Evolutionary conservation across 2,888 invertebrate genomes (phyloP).

Genomic region (Tetragnatha montana): DNA sequence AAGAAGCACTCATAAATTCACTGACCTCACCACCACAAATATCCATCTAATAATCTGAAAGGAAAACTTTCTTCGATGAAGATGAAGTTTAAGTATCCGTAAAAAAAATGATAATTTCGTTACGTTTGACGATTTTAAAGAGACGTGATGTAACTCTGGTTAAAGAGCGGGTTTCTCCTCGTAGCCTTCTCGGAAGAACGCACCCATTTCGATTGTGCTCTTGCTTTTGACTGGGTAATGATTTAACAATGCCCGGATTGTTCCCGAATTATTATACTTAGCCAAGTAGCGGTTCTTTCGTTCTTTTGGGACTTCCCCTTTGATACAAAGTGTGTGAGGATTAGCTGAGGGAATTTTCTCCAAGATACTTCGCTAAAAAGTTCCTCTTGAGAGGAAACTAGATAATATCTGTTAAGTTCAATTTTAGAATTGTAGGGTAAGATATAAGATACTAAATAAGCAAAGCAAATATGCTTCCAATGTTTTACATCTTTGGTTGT

Average conservation of each 20-base stretch:
- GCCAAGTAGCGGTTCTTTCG: not conserved
- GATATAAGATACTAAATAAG: too few relatives aligned
- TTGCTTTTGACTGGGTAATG: not conserved
- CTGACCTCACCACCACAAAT: slow-evolving; percentile 37
- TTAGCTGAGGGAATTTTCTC: too few relatives aligned
- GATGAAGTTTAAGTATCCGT: slow-evolving; percentile 45
- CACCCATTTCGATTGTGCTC: not conserved
- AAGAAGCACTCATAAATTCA: slow-evolving; percentile 41
- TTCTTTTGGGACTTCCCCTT: not conserved
- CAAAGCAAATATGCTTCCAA: too few relatives aligned
- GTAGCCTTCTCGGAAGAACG: not conserved
- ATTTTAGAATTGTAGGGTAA: too few relatives aligned
- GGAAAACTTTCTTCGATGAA: slow-evolving; percentile 9
- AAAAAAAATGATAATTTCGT: slow-evolving; percentile 43
- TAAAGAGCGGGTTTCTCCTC: not conserved
- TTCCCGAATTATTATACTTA: not conserved
- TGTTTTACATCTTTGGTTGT: too few relatives aligned
- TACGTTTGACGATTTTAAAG: not conserved
- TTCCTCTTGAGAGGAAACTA: too few relatives aligned
- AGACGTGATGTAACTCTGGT: not conserved
- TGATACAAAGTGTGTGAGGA: too few relatives aligned
- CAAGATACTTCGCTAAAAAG: too few relatives aligned
- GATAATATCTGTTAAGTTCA: too few relatives aligned
- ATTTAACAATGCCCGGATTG: not conserved
- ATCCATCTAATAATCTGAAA: slow-evolving; percentile 16